Evolutionary conservation across 2,797 vertebrate genomes (phyloP).

Genomic region (Malacoraja senta): DNA sequence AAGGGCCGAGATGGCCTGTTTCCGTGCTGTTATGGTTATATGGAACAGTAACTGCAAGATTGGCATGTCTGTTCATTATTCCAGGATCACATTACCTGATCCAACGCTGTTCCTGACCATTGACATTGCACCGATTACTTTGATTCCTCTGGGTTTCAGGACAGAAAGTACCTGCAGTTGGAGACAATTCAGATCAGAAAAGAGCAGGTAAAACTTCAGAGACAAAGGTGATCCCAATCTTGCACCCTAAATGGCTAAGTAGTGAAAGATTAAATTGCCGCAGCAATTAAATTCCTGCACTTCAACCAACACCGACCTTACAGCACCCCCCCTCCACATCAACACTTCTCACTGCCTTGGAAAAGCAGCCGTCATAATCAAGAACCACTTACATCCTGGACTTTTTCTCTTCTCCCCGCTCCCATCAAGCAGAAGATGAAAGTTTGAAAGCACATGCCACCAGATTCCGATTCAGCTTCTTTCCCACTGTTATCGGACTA

Average conservation of each 20-base stretch:
- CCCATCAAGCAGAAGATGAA: too few relatives aligned
- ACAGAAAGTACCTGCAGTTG: conserved; percentile 58
- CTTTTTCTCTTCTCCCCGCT: too few relatives aligned
- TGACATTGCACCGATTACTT: conserved; percentile 68
- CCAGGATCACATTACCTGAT: conserved; percentile 54
- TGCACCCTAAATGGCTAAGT: background rate
- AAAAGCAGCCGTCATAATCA: too few relatives aligned
- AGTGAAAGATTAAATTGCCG: background rate
- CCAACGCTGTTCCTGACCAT: conserved; percentile 77
- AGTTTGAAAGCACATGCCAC: too few relatives aligned
- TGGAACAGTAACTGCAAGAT: too few relatives aligned
- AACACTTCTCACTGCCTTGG: too few relatives aligned
- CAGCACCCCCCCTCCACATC: too few relatives aligned
- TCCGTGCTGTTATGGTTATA: too few relatives aligned
- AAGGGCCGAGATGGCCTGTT: too few relatives aligned
- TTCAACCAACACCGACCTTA: background rate
- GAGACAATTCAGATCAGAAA: background rate
- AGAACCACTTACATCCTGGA: too few relatives aligned
- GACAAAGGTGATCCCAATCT: background rate
- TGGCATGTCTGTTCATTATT: background rate
- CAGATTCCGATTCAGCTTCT: too few relatives aligned
- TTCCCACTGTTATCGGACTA: too few relatives aligned
- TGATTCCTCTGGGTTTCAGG: conserved; percentile 63
- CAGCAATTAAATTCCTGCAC: background rate
- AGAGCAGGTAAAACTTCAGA: background rate